These are phyloP conservation scores for Meloidogyne hapla DNA, from an alignment of 1,140 invertebrate genomes.

Conservation along the genomic window DNA sequence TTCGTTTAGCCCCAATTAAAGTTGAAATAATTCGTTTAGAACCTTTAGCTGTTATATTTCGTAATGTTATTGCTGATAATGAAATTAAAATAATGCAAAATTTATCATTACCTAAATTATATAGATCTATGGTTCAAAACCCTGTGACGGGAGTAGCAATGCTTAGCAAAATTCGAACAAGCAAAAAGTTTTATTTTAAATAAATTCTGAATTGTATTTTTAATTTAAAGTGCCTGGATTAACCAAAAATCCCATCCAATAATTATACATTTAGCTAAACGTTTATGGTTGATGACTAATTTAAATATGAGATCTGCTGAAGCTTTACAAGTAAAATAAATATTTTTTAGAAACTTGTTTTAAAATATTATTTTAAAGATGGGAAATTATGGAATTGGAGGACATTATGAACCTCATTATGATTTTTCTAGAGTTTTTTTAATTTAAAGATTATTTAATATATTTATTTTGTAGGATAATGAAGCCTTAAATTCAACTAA, in stretches of 20 bases:
- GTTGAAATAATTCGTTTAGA: conserved; percentile 73
- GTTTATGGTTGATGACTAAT: conserved; percentile 55
- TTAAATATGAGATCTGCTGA: conserved; percentile 56
- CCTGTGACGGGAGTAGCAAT: conserved; percentile 87
- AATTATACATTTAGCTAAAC: background rate
- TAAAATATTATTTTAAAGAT: background rate
- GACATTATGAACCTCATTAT: conserved; percentile 72
- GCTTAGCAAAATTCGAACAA: conserved; percentile 88
- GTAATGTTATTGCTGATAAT: conserved; percentile 78
- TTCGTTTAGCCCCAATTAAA: conserved; percentile 82
- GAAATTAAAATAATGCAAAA: conserved; percentile 86
- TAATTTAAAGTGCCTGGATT: background rate
- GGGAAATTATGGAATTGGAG: conserved; percentile 71
- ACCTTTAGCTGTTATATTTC: conserved; percentile 65
- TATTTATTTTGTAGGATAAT: conserved; percentile 70
- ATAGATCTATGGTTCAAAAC: conserved; percentile 89
- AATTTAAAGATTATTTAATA: background rate
- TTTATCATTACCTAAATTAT: conserved; percentile 78
- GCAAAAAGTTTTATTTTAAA: conserved; percentile 77
- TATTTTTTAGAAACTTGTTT: background rate
- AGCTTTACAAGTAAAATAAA: conserved; percentile 45
- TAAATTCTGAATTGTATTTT: background rate
- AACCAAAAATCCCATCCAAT: background rate
- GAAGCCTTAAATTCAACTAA: conserved; percentile 77
- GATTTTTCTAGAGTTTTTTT: conserved; percentile 59